Evolutionary conservation across 2,113 vertebrate species (phyloP).

Genomic region (Chlorocebus sabaeus): DNA sequence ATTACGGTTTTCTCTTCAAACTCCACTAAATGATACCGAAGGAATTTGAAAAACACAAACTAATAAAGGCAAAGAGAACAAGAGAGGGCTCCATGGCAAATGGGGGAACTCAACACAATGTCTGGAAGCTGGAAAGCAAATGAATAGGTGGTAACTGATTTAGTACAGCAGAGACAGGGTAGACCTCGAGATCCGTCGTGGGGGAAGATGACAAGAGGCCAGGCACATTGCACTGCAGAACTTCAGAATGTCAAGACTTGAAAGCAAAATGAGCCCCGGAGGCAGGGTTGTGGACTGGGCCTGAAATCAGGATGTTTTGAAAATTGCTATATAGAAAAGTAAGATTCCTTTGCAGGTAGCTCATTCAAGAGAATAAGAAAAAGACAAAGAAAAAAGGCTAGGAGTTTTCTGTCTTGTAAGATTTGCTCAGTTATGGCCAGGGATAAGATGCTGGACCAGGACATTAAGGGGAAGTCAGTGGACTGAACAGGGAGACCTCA

Average conservation of each 20-base stretch:
- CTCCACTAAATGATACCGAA: not conserved
- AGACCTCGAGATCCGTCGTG: not conserved
- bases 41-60: not conserved
- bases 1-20: not conserved
- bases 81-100: not conserved
- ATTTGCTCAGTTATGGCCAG: not conserved
- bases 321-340: not conserved
- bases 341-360: not conserved
- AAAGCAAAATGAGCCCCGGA: not conserved
- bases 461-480: not conserved
- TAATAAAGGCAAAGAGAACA: not conserved
- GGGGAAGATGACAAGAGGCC: not conserved
- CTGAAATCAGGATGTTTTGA: not conserved
- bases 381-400: not conserved
- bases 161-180: not conserved
- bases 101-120: not conserved
- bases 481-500: not conserved
- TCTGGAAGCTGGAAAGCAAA: not conserved
- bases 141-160: not conserved
- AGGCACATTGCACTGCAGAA: rapidly evolving
- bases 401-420: not conserved
- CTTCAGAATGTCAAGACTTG: not conserved
- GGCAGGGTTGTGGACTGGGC: not conserved
- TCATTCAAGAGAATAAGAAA: not conserved
- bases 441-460: not conserved